Evolutionary conservation across 2,888 invertebrate species (phyloP).

Genomic region (Fragum whitleyi): DNA sequence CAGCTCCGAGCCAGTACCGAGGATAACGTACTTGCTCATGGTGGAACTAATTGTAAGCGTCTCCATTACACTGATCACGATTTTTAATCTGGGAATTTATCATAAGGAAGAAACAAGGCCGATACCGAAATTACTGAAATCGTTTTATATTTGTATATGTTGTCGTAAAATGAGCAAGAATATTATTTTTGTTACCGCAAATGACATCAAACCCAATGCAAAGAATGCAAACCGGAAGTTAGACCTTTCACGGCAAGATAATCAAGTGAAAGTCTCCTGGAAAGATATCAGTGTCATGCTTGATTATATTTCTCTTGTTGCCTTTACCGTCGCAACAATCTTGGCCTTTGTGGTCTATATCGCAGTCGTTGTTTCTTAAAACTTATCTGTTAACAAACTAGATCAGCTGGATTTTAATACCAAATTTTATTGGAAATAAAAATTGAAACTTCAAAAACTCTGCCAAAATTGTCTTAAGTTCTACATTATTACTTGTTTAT

Average conservation of each 20-base stretch:
- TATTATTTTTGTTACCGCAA: background rate
- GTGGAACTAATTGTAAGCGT: constrained; percentile 63
- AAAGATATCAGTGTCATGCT: constrained; percentile 1
- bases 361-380: background rate
- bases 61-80: constrained; percentile 54
- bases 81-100: constrained; percentile 58
- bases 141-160: background rate
- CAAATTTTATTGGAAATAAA: too few relatives aligned
- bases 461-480: too few relatives aligned
- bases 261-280: background rate
- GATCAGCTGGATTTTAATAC: too few relatives aligned
- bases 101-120: constrained; percentile 51
- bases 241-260: background rate
- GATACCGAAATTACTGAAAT: constrained; percentile 20
- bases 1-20: constrained; percentile 54
- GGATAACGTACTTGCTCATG: constrained; percentile 35
- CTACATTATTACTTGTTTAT: too few relatives aligned
- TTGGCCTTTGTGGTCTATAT: constrained; percentile 16
- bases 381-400: too few relatives aligned
- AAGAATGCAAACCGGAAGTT: background rate
- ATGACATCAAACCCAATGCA: background rate
- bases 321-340: background rate
- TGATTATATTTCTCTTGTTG: constrained; percentile 8
- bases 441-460: too few relatives aligned
- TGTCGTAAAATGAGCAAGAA: background rate